phyloP scores from a whole-genome alignment of 2,888 invertebrate species.

The Caenorhabditis auriculariae region DNA sequence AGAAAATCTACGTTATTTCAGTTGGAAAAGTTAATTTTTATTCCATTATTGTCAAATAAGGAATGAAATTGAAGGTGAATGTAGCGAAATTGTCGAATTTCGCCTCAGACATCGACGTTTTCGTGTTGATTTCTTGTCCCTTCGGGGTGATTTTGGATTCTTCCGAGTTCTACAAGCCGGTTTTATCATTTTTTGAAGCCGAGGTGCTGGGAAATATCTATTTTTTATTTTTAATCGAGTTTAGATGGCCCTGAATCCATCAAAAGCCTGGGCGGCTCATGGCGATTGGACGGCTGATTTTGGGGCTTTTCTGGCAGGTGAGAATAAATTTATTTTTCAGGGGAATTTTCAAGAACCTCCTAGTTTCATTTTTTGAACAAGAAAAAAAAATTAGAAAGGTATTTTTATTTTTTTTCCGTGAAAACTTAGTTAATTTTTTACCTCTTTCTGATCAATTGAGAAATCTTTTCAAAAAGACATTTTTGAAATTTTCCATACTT shows the following conservation, averaged over 20 bases:
- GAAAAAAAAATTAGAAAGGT: no score
- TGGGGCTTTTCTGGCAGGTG: constrained; percentile 45
- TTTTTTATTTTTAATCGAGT: background rate
- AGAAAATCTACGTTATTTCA: constrained; percentile 85
- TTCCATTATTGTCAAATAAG: no score
- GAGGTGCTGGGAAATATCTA: constrained; percentile 68
- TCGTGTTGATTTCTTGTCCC: constrained; percentile 86
- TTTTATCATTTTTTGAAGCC: constrained; percentile 87
- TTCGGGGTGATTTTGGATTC: constrained; percentile 78
- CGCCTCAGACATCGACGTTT: constrained; percentile 81
- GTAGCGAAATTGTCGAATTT: constrained; percentile 93
- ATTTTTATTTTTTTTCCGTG: no score
- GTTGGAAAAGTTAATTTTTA: constrained; percentile 77
- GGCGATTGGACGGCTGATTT: constrained; percentile 58
- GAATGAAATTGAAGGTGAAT: constrained; percentile 73
- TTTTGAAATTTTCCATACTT: no score
- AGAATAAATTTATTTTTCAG: background rate
- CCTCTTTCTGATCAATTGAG: no score
- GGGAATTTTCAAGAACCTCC: no score
- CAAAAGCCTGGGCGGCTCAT: constrained; percentile 39
- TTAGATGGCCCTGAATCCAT: constrained; percentile 36
- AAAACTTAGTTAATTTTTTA: no score
- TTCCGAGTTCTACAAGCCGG: constrained; percentile 83
- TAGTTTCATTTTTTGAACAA: no score
- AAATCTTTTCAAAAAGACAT: no score